Conservation (phyloP, 1,140 invertebrate genomes). For the Tetragonula clypearis region DNA sequence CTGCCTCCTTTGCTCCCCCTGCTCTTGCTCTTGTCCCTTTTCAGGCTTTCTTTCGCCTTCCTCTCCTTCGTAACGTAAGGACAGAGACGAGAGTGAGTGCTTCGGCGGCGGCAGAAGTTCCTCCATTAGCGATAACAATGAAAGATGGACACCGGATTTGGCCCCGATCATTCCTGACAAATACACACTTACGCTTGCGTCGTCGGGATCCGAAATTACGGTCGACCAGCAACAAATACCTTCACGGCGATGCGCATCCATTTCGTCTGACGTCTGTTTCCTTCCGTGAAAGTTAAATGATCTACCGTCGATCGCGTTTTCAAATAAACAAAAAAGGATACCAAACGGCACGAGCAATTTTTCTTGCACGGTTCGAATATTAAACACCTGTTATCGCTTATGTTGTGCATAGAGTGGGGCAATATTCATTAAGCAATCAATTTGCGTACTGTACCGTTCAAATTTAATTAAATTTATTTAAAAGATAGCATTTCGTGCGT, state of each 20-base stretch:
- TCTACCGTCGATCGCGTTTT: not conserved
- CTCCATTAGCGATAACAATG: slow-evolving; percentile 78
- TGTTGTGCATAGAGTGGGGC: no score
- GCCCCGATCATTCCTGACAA: slow-evolving; percentile 70
- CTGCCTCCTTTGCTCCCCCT: not conserved
- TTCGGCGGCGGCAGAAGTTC: slow-evolving; percentile 68
- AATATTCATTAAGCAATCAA: no score
- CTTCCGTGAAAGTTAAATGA: not conserved
- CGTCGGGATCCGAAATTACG: slow-evolving; percentile 52
- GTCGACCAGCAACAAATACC: slow-evolving; percentile 36
- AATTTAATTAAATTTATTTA: no score
- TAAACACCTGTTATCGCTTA: not conserved
- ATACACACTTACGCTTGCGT: slow-evolving; percentile 55
- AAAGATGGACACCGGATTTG: slow-evolving; percentile 72
- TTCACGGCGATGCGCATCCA: not conserved
- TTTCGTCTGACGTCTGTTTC: slow-evolving; percentile 15
- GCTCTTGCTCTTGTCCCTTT: not conserved
- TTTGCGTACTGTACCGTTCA: no score
- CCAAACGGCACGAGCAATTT: not conserved
- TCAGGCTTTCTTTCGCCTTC: slow-evolving; percentile 27
- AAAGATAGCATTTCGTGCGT: no score
- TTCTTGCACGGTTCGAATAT: not conserved
- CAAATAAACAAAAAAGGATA: not conserved
- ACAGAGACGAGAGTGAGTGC: slow-evolving; percentile 46
- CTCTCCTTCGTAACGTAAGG: slow-evolving; percentile 38